A percentile compares a stretch with the other conserved stretches of the same genome.
These are phyloP conservation scores for Microtus ochrogaster DNA, from an alignment of 2,113 vertebrate genomes.

Conservation along the genomic window DNA sequence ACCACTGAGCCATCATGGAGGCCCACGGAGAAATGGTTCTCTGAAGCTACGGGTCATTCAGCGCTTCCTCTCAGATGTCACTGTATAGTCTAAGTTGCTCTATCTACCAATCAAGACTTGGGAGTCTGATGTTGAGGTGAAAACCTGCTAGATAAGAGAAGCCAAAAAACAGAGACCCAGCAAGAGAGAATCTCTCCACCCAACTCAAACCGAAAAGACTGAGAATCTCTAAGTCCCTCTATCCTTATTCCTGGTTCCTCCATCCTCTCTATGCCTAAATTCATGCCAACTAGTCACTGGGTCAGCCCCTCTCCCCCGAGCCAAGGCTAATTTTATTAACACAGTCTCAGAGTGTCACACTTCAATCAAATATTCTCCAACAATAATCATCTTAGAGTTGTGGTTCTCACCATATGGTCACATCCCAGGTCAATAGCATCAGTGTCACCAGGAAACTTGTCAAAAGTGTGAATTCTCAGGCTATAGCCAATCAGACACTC, in stretches of 20 bases:
- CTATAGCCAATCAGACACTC: background rate
- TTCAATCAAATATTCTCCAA: background rate
- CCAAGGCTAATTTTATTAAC: background rate
- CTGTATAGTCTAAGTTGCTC: background rate
- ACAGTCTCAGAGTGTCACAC: background rate
- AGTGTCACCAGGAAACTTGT: background rate
- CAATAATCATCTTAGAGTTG: too few relatives aligned
- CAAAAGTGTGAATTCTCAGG: background rate
- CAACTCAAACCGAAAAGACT: background rate
- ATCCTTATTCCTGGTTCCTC: background rate
- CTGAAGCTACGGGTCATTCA: background rate
- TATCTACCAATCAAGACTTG: background rate
- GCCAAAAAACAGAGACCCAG: background rate
- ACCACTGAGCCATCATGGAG: too few relatives aligned
- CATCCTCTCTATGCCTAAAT: background rate
- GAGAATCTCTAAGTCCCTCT: background rate
- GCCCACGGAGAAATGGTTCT: background rate
- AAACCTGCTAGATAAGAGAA: background rate
- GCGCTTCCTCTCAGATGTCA: background rate
- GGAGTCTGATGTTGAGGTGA: background rate
- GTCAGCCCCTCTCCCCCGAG: background rate
- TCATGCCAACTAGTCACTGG: background rate
- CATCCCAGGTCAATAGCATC: background rate
- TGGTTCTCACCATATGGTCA: background rate
- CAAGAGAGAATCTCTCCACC: background rate